Evolutionary conservation across 2,113 vertebrate genomes (phyloP), one percentile per base, ranked within the genome.

Genomic region (Dolichallabes microphthalmus): DNA sequence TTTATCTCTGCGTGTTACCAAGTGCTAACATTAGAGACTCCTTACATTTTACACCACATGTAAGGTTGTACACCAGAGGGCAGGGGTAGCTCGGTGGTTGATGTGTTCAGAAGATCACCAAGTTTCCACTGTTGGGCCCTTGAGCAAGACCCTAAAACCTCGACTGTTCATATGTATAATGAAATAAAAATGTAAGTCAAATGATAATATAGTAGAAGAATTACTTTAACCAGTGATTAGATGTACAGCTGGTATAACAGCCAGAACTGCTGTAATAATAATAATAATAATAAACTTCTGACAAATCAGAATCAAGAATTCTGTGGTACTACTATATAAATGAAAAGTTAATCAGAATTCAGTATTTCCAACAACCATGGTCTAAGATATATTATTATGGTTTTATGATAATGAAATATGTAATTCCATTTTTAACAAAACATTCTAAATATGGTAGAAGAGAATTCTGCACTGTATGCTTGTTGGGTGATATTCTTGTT

Each of bases 401-500:
- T n/a, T 74, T 73, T 45, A 45, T 45, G 7, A 45, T 45, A 7
- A 39, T 45, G 22, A 73, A 73, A 45, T 35, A 35, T 69, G 32
- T 10, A 0, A 64, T 64, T 14, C 17, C 15, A 68, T 32, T 68
- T 35, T 17, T 25, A 45, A 73, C 35, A 25, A 45, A 45, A 13
- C 20, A 45, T 73, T 9, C 69, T 73, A 45, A 45, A 45, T 45
- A 45, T 45, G 45, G 7, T 8, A 39, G 2, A 39, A 39, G 39
- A 39, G 39, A n/a, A 35, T 35, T 35, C 32, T 35, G 15, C 5
- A 53, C 68, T 11, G 11, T 71, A 71, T 22, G 12, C 10, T 4
- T 50, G 39, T 74, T n/a, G 39, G 15, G 17, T 58, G 27, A 57
- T 15, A 6, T 75, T 82, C 6, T 77, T 81, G 74, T 86, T 88